Percentiles rank a stretch among this genome's conserved stretches.
Conservation (phyloP, 2,888 invertebrate genomes). For the Pollenia labialis region DNA sequence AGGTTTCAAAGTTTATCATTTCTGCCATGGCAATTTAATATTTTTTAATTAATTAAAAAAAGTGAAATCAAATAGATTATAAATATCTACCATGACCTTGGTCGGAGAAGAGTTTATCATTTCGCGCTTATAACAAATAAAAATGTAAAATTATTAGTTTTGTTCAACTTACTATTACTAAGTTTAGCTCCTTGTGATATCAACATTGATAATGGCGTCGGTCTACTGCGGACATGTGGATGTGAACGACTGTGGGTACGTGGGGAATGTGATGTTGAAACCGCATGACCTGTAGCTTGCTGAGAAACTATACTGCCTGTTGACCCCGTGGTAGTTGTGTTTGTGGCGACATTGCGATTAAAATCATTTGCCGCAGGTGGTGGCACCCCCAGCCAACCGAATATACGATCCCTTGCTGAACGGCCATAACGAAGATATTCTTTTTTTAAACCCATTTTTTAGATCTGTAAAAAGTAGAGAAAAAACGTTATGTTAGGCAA, state of each 20-base stretch:
- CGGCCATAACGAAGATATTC: constrained; percentile 91
- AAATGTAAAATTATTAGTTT: neutral
- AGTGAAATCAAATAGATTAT: too few species aligned
- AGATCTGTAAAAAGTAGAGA: constrained; percentile 76
- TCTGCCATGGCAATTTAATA: too few species aligned
- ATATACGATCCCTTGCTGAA: constrained; percentile 89
- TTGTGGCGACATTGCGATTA: constrained; percentile 75
- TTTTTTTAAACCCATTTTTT: constrained; percentile 89
- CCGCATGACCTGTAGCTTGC: constrained; percentile 47
- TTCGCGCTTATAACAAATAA: neutral
- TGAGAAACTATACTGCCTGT: constrained; percentile 65
- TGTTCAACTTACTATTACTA: constrained; percentile 89
- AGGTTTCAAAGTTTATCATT: neutral
- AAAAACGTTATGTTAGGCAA: constrained; percentile 20
- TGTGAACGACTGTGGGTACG: constrained; percentile 67
- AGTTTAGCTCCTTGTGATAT: constrained; percentile 91
- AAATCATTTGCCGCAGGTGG: constrained; percentile 52
- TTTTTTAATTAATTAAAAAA: too few species aligned
- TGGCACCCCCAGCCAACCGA: constrained; percentile 85
- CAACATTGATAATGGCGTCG: constrained; percentile 90
- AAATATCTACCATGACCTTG: neutral
- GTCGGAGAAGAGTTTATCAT: too few species aligned
- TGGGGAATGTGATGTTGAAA: constrained; percentile 21
- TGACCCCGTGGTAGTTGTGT: constrained; percentile 38
- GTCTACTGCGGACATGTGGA: constrained; percentile 82